Percentiles rank a stretch among this genome's conserved stretches.
phyloP scores from a whole-genome alignment of 2,113 vertebrate genomes.

The Penelope pileata region DNA sequence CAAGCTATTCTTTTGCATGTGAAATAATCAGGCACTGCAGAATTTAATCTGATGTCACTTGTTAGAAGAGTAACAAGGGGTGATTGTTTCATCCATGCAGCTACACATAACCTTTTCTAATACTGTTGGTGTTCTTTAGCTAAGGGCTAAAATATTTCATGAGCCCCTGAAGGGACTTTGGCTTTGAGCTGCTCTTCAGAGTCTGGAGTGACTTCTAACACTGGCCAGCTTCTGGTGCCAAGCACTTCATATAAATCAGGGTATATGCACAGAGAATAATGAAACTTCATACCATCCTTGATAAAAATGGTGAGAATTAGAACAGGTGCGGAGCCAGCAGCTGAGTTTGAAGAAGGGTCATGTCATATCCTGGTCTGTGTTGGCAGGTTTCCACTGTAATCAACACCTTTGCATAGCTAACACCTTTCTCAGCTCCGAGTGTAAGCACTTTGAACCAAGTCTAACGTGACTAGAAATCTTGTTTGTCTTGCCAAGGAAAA shows the following conservation, averaged over 20 bases:
- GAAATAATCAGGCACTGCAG: background rate
- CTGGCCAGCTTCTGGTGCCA: background rate
- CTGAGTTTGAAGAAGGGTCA: background rate
- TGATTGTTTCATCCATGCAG: background rate
- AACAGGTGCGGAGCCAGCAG: background rate
- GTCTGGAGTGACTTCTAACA: background rate
- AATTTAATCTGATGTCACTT: background rate
- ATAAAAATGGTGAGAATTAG: background rate
- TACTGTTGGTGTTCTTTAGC: background rate
- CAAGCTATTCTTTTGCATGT: too few species aligned
- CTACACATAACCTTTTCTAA: background rate
- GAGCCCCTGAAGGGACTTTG: background rate
- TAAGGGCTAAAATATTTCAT: background rate
- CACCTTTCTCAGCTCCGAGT: background rate
- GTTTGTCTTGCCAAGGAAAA: background rate
- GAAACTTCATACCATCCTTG: background rate
- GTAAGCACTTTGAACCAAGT: background rate
- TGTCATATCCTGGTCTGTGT: background rate
- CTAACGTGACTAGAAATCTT: background rate
- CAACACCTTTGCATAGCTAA: background rate
- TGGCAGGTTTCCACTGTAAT: conserved; percentile 7
- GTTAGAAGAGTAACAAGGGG: background rate
- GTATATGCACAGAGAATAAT: fast-evolving
- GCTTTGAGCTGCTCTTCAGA: background rate
- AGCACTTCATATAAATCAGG: background rate